These are phyloP conservation scores for Pantelozetes paolii DNA, from an alignment of 2,888 invertebrate species.

Conservation along the genomic window DNA sequence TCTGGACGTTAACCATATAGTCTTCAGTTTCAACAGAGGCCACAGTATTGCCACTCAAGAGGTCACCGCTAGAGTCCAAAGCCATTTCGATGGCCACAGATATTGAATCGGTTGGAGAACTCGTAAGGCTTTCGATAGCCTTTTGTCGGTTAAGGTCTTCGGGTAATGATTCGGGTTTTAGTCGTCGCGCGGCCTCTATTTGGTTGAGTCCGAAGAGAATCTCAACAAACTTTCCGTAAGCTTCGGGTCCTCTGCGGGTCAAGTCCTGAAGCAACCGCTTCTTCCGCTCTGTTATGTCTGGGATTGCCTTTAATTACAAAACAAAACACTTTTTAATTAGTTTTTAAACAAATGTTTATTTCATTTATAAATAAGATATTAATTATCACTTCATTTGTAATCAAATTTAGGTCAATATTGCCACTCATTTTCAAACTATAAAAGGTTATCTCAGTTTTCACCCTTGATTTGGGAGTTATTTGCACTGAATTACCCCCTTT, in stretches of 20 bases:
- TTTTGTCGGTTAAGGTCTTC: not conserved
- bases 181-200: not conserved
- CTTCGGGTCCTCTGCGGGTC: conserved; percentile 42
- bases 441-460: too few relatives aligned
- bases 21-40: not conserved
- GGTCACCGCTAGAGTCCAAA: not conserved
- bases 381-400: too few relatives aligned
- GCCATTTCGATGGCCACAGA: not conserved
- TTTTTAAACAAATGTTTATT: not conserved
- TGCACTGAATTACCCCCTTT: too few relatives aligned
- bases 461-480: too few relatives aligned
- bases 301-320: not conserved
- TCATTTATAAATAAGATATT: too few relatives aligned
- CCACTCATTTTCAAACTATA: too few relatives aligned
- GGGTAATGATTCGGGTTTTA: not conserved
- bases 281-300: conserved; percentile 4
- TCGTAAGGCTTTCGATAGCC: not conserved
- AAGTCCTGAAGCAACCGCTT: conserved; percentile 37
- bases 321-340: not conserved
- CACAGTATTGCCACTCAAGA: not conserved
- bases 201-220: not conserved
- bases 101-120: not conserved
- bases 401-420: too few relatives aligned
- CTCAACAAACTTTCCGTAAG: conserved; percentile 39
- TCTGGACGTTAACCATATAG: not conserved